Evolutionary conservation across 2,888 invertebrate species (phyloP), one percentile per base, ranked within the genome.

Genomic region (Zaprionus lineosus): DNA sequence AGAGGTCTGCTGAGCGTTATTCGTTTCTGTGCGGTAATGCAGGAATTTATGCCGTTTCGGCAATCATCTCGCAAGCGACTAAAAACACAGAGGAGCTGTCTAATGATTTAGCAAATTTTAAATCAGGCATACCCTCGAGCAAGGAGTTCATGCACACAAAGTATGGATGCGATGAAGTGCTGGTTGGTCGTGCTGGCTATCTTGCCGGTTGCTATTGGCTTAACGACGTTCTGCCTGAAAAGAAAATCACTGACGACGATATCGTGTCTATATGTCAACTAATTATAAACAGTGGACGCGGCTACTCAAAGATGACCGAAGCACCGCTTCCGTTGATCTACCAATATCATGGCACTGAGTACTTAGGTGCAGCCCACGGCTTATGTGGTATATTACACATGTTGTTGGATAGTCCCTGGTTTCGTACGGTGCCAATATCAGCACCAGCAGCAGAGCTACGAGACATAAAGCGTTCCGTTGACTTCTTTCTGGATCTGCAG

Each of bases 121-220:
- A 86, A 33, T 73, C 86, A 8, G 89, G 89, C n/a, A 86, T 89
- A 52, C 81, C 85, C 2, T 82, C 88, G 55, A 92, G 92, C 77
- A 91, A 91, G 72, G 91, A 92, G 44, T 77, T 89, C 41, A 88
- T 91, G 67, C 94, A 93, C 76, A 89, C 93, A 7, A 91, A 91
- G 81, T 92, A 92, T 82, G 95, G 94, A 11, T 94, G 95, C 21
- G 96, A 97, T 89, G 97, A 97, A 88, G 90, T 96, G 14, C 94
- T 97, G 81, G 95, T 96, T 0, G 97, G 97, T 0, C 91, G 97
- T 62, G 94, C 96, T 33, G 97, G 97, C 0, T 97, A 94, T 79
- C 87, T 97, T 0, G 93, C 94, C 69, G 96, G 96, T 3, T 93
- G 94, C 3, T 88, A 95, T 18, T 95, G 95, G 94, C 87, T 97